These are phyloP conservation scores for Microctonus hyperodae DNA, from an alignment of 2,888 invertebrate genomes.

Conservation along the genomic window DNA sequence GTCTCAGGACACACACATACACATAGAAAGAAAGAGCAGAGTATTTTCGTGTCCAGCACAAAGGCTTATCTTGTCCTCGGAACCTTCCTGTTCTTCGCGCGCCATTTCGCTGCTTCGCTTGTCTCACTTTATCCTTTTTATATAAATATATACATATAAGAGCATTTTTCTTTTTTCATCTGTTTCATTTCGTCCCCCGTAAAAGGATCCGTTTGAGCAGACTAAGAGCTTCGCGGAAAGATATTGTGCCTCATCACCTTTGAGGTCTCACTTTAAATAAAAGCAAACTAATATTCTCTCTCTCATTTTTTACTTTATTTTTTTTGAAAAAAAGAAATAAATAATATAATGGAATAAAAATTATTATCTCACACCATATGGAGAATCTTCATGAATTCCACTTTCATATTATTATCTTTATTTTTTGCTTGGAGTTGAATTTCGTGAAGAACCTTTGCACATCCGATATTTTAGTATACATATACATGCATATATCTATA, in stretches of 20 bases:
- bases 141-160: background rate
- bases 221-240: slow-evolving; percentile 54
- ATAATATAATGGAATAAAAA: background rate
- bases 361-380: background rate
- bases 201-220: slow-evolving; percentile 57
- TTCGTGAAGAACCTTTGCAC: background rate
- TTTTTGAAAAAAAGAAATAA: background rate
- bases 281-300: background rate
- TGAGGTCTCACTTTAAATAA: slow-evolving; percentile 16
- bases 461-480: background rate
- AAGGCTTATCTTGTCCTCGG: slow-evolving; percentile 58
- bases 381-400: background rate
- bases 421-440: background rate
- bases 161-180: slow-evolving; percentile 17
- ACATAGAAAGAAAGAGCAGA: slow-evolving; percentile 22
- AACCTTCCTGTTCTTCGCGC: slow-evolving; percentile 24
- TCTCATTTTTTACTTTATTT: background rate
- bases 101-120: slow-evolving; percentile 51
- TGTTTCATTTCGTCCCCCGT: slow-evolving; percentile 40
- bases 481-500: too few relatives aligned
- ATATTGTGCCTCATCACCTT: slow-evolving; percentile 21
- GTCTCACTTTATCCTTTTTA: slow-evolving; percentile 37
- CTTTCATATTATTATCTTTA: background rate
- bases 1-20: slow-evolving; percentile 38
- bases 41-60: slow-evolving; percentile 45